A percentile compares a stretch with the other conserved stretches of the same genome.
phyloP scores from a whole-genome alignment of 2,888 invertebrate species.

The Pammene fasciana region DNA sequence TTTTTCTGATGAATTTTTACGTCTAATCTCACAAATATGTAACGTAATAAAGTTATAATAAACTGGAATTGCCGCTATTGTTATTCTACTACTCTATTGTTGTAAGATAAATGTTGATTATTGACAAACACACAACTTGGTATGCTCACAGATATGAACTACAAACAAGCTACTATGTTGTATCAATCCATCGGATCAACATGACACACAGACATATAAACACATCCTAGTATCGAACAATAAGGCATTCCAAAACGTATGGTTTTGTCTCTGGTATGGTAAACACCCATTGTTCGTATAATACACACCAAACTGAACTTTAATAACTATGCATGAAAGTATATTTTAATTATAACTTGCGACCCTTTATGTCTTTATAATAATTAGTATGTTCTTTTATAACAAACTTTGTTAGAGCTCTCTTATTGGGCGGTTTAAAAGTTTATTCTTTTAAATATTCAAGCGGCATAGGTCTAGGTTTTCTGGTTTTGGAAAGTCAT shows the following conservation, averaged over 20 bases:
- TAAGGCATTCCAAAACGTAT: conserved; percentile 67
- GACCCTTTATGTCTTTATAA: conserved; percentile 42
- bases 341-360: conserved; percentile 38
- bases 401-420: conserved; percentile 45
- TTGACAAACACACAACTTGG: conserved; percentile 6
- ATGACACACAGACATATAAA: conserved; percentile 13
- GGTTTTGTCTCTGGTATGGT: conserved; percentile 60
- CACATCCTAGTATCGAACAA: conserved; percentile 56
- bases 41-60: no score
- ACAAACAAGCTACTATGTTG: conserved; percentile 7
- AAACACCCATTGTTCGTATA: conserved; percentile 57
- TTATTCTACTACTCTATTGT: no score
- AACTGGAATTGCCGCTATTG: no score
- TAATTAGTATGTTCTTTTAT: conserved; percentile 35
- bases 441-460: background rate
- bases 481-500: conserved; percentile 48
- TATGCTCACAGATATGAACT: background rate
- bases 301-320: conserved; percentile 59
- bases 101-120: background rate
- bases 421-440: conserved; percentile 12
- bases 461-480: conserved; percentile 28
- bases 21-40: no score
- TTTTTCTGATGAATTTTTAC: no score
- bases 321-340: conserved; percentile 47
- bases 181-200: conserved; percentile 37